Base-by-base conservation (phyloP, 2,797 vertebrate species). In the Poeciliopsis paucimaculata region DNA sequence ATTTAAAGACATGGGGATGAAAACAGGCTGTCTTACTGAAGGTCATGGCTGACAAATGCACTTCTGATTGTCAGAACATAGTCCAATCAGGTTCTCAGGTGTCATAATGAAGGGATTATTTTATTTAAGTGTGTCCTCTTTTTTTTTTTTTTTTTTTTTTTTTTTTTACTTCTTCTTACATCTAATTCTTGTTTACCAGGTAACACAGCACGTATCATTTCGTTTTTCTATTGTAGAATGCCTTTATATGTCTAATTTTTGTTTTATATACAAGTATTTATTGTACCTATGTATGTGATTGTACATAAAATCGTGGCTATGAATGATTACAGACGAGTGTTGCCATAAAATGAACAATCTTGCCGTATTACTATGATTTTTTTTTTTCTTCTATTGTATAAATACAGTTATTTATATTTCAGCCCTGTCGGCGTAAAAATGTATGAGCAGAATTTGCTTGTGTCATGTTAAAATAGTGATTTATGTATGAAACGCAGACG, bases 221-320 rank as follows among this genome's bases (percentile, higher is more conserved):
- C 77, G 18, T 84, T 34, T 86, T 70, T 79, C 77, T 73, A 18
- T 55, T 18, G 23, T 85, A 77, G 77, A 77, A 31, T 77, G 82
- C 81, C 53, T 62, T 84, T 76, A 76, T 77, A 79, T 85, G 16
- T 60, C 12, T 60, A 18, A 45, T 18, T 62, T 76, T 62, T 53
- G 47, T 91, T 91, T 90, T 84, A 85, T 77, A 82, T 87, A 77
- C 62, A 86, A 82, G 72, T 95, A 94, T 95, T 94, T 95, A 94
- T 95, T 94, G 82, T 20, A 81, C 60, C 46, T 84, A 86, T 84
- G 90, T 53, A 83, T 88, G 84, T 91, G 88, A 93, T 92, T 92
- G 89, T 90, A 88, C 64, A 89, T 88, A 85, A 51, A 45, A n/a
- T 72, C 73, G 83, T 43, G 47, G 70, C 64, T 76, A 80, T 84